These are phyloP conservation scores for Caenorhabditis japonica DNA, from an alignment of 2,888 invertebrate species.

Conservation along the genomic window DNA sequence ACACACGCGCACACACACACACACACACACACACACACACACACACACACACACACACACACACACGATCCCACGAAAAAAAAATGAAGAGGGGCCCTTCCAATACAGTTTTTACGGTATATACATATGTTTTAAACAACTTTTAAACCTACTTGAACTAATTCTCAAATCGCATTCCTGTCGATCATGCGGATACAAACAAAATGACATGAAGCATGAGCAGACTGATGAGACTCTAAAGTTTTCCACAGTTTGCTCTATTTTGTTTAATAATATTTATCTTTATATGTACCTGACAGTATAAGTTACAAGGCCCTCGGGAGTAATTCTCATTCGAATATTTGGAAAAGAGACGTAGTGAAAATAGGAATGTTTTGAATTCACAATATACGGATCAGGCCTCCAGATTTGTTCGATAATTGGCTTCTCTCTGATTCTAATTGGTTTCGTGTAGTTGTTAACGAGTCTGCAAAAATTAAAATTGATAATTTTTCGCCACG, in stretches of 20 bases:
- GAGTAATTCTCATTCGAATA: conserved; percentile 73
- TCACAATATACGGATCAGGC: conserved; percentile 76
- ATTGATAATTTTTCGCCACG: conserved; percentile 8
- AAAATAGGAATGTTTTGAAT: conserved; percentile 75
- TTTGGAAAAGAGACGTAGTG: conserved; percentile 76
- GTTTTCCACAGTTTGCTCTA: neutral
- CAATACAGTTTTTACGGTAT: too few species aligned
- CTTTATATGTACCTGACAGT: conserved; percentile 73
- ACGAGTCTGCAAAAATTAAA: conserved; percentile 54
- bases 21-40: too few species aligned
- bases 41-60: too few species aligned
- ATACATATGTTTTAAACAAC: neutral
- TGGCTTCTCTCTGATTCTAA: conserved; percentile 70
- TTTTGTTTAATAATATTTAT: neutral
- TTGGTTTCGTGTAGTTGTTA: conserved; percentile 74
- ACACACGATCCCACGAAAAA: too few species aligned
- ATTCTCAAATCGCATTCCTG: conserved; percentile 72
- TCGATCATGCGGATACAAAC: conserved; percentile 74
- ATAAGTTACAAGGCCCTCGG: conserved; percentile 72
- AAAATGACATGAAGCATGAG: conserved; percentile 76
- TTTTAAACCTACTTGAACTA: conserved; percentile 67
- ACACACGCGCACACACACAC: too few species aligned
- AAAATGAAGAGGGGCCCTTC: too few species aligned
- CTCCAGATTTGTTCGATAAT: conserved; percentile 74
- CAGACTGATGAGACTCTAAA: conserved; percentile 72